phyloP scores from a whole-genome alignment of 2,797 vertebrate genomes.

The Bucorvus abyssinicus region DNA sequence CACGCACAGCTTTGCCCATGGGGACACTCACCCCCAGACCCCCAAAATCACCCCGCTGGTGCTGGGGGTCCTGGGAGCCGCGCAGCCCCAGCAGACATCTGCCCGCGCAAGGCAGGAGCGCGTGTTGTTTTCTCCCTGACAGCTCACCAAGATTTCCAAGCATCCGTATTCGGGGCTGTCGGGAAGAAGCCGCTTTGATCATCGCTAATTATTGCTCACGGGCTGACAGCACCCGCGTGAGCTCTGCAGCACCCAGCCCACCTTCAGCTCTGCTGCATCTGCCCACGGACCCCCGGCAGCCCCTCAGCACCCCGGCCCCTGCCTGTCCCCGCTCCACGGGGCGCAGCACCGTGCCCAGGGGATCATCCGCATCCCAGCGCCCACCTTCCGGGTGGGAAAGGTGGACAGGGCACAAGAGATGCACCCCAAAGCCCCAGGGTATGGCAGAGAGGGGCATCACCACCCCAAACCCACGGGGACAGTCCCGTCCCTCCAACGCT shows the following conservation, averaged over 20 bases:
- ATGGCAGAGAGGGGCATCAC: neutral
- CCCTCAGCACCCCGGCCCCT: neutral
- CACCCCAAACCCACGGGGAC: fast-evolving
- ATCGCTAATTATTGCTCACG: neutral
- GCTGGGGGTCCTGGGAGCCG: neutral
- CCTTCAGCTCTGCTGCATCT: neutral
- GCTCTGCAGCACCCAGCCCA: constrained; percentile 2
- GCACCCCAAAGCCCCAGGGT: fast-evolving
- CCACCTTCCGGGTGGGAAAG: fast-evolving
- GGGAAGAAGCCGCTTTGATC: constrained; percentile 53
- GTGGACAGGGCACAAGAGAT: neutral
- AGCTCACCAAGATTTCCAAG: neutral
- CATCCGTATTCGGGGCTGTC: neutral
- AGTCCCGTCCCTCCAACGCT: fast-evolving
- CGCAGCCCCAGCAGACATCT: neutral
- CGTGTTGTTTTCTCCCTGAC: neutral
- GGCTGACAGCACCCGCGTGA: neutral
- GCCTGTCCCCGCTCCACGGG: fast-evolving
- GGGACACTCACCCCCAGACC: fast-evolving
- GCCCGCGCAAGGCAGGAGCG: neutral
- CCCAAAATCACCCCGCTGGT: no score
- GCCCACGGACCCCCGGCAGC: neutral
- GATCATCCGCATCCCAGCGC: neutral
- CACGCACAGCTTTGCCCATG: neutral
- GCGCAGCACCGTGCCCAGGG: neutral